Evolutionary conservation across 2,888 invertebrate species (phyloP), one percentile per base, ranked within the genome.

Genomic region (Patella depressa): DNA sequence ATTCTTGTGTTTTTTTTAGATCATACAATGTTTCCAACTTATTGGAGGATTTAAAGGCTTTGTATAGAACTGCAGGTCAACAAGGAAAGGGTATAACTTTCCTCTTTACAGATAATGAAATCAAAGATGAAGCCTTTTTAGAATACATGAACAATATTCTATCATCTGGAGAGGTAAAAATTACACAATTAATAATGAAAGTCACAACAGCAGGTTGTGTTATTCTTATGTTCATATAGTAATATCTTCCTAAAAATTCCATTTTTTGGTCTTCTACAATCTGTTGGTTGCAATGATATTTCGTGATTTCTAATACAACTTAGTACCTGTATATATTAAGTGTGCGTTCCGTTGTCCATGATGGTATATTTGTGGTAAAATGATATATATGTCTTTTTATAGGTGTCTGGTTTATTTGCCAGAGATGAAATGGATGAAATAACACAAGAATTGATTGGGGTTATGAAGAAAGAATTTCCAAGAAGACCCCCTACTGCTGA

Each of bases 81-180:
- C 90, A 98, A 91, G 98, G 98, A 29, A 97, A 98, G 93, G 98
- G 98, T n/a, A 97, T 98, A 14, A 97, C 98, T 0, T 98, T 98
- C 91, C 96, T 98, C 82, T 98, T 98, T 91, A 97, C 98, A 2
- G 98, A 98, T 91, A 94, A 98, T 85, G 98, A 98, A 89, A 97
- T 98, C 80, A 98, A 98, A 92, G 98, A 98, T 91, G 98, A 98
- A 93, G 96, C 96, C n/a, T 98, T 98, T 91, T 93, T 98, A 70
- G 98, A 98, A 92, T 98, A 98, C 91, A 93, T 98, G 45, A 98
- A 98, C 91, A 98, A 98, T 90, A 97, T 98, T 81, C 93, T 98
- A 34, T 97, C 97, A 14, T 97, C 97, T 24, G 94, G 94, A 90
- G 92, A 91, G 88, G 92, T 91, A 76, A 65, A 82, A 57, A 9